Base-by-base conservation (phyloP, 2,888 invertebrate species). In the Drosophila monieri region DNA sequence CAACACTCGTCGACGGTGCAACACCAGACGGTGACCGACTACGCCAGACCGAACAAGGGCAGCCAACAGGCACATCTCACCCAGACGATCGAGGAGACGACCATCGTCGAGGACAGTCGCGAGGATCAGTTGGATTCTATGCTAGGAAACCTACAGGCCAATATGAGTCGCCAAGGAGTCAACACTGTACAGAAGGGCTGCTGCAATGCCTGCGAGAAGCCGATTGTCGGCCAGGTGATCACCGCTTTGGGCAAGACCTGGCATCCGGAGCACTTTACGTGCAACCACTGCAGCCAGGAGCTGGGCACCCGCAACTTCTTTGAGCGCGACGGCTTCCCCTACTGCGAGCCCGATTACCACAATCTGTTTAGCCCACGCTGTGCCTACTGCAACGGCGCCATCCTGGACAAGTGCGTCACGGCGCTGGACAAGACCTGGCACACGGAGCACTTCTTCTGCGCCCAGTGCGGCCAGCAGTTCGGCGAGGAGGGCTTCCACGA, bases 241-340 rank as follows among this genome's bases (percentile, higher is more conserved):
- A 99, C 99, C 73, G 99, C 99, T 18, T 92, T 99, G 91, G 99
- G 99, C 58, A 97, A 98, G 92, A 98, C 99, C 74, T 99, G 99
- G 99, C 99, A 99, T 92, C 98, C 99, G 48, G 99, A 99, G 93
- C 99, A 99, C 92, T 99, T 99, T 93, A 97, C 96, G 68, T 99
- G 99, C 93, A 96, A 96, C 78, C 98, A 99, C 90, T 99, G 99
- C 94, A 96, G 96, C 89, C 97, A 98, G 90, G 98, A 98, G 92
- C 93, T 99, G 89, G 99, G 99, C 69, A 99, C 99, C 58, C 94
- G 97, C 91, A 99, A 98, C 93, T 99, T 99, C 95, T 99, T 99
- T 92, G 99, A 99, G 92, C 94, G 99, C 76, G 98, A 99, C 85
- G 98, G 97, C 58, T 95, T 95, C 90, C 99, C 99, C 0, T 99